A percentile compares a stretch with the other conserved stretches of the same genome.
Conservation (phyloP, 2,797 vertebrate species). For the Urocyon cinereoargenteus region DNA sequence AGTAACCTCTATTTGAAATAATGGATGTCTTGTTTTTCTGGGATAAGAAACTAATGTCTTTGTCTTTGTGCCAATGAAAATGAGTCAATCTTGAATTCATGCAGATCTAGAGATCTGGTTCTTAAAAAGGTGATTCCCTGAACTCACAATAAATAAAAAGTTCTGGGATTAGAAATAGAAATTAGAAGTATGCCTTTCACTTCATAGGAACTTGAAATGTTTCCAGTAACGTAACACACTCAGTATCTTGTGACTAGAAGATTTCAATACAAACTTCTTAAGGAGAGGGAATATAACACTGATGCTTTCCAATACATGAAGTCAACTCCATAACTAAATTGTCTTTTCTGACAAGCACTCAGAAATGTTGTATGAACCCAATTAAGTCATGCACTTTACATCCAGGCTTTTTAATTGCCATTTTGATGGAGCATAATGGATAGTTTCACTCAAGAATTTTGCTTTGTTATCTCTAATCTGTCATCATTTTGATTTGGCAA, state of each 20-base stretch:
- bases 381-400: conserved; percentile 54
- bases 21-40: conserved; percentile 68
- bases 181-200: not conserved
- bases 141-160: not conserved
- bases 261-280: conserved; percentile 71
- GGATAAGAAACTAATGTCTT: conserved; percentile 62
- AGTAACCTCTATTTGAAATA: conserved; percentile 73
- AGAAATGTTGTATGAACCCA: conserved; percentile 66
- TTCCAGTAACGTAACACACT: conserved; percentile 66
- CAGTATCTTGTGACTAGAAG: conserved; percentile 42
- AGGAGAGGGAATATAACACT: conserved; percentile 70
- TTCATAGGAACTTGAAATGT: conserved; percentile 41
- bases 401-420: conserved; percentile 54
- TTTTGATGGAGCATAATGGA: conserved; percentile 48
- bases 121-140: conserved; percentile 43
- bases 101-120: conserved; percentile 6
- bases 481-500: conserved; percentile 50
- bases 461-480: conserved; percentile 58
- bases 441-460: not conserved
- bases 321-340: conserved; percentile 65
- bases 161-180: not conserved
- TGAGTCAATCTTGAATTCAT: not conserved
- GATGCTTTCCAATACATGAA: not conserved
- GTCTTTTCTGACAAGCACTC: conserved; percentile 59
- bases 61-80: conserved; percentile 60